phyloP scores from a whole-genome alignment of 2,113 vertebrate species.

The Tiliqua scincoides region DNA sequence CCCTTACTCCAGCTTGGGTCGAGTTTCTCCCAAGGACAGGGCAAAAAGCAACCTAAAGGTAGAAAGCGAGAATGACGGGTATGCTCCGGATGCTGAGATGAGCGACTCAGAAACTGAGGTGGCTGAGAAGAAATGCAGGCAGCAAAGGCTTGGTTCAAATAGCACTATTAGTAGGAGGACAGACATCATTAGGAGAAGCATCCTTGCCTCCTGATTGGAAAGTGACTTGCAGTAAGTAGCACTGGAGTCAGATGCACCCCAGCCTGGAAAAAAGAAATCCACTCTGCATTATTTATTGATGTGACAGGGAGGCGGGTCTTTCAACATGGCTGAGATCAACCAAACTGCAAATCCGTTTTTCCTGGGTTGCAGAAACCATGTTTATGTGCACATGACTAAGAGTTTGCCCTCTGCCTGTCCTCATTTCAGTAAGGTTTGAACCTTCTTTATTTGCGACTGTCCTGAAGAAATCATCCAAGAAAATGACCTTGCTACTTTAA shows the following conservation, averaged over 20 bases:
- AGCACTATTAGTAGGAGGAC: conserved; percentile 81
- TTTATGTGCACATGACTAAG: conserved; percentile 73
- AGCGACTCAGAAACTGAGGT: conserved; percentile 84
- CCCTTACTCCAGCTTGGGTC: conserved; percentile 69
- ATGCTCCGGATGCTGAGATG: conserved; percentile 77
- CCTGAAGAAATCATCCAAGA: conserved; percentile 53
- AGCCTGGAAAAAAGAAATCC: conserved; percentile 39
- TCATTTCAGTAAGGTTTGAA: conserved; percentile 48
- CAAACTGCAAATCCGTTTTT: conserved; percentile 35
- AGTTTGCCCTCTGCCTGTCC: conserved; percentile 11
- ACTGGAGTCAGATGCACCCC: conserved; percentile 20
- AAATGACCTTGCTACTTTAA: conserved; percentile 40
- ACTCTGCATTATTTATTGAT: conserved; percentile 38
- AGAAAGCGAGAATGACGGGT: conserved; percentile 82
- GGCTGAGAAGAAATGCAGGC: conserved; percentile 83
- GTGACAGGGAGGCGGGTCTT: conserved; percentile 41
- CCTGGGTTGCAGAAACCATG: conserved; percentile 66
- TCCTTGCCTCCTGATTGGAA: conserved; percentile 89
- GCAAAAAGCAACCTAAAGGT: conserved; percentile 79
- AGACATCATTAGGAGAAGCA: conserved; percentile 90
- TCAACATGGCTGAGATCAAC: conserved; percentile 33
- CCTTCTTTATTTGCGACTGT: conserved; percentile 59
- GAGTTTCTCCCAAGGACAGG: conserved; percentile 72
- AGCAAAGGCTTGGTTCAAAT: conserved; percentile 82
- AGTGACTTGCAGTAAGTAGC: neutral